Percentiles rank a stretch among this genome's conserved stretches.
Evolutionary conservation across 37 sponge, comb jelly and placozoan species (phyloP).

Genomic region (Theonella swinhoei): DNA sequence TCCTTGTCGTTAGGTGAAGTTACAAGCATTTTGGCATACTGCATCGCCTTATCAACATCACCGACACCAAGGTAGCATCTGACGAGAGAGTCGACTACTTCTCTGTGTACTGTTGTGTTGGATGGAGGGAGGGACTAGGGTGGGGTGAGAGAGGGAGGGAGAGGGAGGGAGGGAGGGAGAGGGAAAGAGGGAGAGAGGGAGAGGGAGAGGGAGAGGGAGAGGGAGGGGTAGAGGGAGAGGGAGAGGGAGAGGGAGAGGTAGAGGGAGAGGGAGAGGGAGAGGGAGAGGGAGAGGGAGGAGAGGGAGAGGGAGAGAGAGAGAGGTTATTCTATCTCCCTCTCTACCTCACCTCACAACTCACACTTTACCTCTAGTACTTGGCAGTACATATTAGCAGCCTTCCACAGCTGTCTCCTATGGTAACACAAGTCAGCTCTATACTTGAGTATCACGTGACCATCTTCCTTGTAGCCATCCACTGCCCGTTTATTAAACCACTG

Average conservation of each 20-base stretch:
- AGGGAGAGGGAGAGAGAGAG: neutral
- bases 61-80: slow-evolving; percentile 30
- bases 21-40: slow-evolving; percentile 41
- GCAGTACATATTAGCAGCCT: neutral
- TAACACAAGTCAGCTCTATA: slow-evolving; percentile 49
- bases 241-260: neutral
- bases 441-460: slow-evolving; percentile 38
- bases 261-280: too few species aligned
- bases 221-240: neutral
- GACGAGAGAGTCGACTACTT: slow-evolving; percentile 41
- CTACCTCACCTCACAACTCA: too few species aligned
- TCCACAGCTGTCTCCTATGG: neutral
- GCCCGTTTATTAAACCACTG: slow-evolving; percentile 8
- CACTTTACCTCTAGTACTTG: too few species aligned
- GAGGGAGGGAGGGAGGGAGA: too few species aligned
- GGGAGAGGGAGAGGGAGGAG: too few species aligned
- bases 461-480: neutral
- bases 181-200: too few species aligned
- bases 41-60: neutral
- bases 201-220: too few species aligned
- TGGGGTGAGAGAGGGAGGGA: too few species aligned
- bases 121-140: slow-evolving; percentile 11
- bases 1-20: slow-evolving; percentile 31
- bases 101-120: slow-evolving; percentile 27
- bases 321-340: neutral